Evolutionary conservation across 2,797 vertebrate species (phyloP).

Genomic region (Eidolon dupreanum): DNA sequence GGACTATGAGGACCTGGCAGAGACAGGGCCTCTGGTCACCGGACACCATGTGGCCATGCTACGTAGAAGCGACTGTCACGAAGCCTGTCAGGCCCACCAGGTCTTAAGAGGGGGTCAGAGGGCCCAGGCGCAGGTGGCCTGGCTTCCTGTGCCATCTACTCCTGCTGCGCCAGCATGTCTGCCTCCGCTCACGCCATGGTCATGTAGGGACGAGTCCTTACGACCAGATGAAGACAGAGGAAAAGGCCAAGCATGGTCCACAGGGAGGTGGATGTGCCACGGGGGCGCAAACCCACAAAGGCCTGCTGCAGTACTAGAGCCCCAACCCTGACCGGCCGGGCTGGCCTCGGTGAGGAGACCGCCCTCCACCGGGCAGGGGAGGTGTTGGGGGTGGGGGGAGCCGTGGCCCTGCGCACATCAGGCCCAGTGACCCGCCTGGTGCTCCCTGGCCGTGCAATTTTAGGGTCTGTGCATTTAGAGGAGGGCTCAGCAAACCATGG

Average conservation of each 20-base stretch:
- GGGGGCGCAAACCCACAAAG: neutral
- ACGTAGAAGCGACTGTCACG: neutral
- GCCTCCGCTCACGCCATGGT: neutral
- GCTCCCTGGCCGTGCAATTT: neutral
- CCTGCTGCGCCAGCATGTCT: accelerated
- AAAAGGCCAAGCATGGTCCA: neutral
- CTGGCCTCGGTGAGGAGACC: neutral
- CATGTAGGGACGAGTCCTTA: neutral
- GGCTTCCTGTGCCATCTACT: neutral
- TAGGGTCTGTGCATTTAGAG: neutral
- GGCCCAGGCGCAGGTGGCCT: neutral
- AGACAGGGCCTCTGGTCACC: neutral
- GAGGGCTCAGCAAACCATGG: neutral
- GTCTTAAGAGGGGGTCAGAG: neutral
- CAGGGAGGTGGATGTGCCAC: neutral
- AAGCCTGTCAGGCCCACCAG: neutral
- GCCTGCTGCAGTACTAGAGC: neutral
- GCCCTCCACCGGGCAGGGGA: neutral
- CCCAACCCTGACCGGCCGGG: neutral
- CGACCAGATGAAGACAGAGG: neutral
- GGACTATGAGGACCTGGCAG: neutral
- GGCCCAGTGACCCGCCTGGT: neutral
- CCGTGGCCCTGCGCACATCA: neutral
- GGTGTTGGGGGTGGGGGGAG: neutral
- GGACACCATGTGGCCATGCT: neutral